Evolutionary conservation across 2,113 vertebrate species (phyloP).

Genomic region (Tamias sibiricus): DNA sequence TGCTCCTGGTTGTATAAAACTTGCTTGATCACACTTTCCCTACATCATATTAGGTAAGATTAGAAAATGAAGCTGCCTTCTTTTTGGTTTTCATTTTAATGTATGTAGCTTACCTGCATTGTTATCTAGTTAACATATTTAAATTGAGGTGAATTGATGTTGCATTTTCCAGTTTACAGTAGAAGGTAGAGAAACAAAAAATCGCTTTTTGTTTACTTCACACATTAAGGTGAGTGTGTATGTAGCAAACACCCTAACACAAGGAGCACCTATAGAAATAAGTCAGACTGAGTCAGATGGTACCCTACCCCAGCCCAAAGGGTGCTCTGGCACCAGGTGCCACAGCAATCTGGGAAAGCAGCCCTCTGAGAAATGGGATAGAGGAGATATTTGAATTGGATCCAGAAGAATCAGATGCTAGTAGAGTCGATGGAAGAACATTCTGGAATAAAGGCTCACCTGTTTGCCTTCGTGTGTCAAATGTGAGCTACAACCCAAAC

Average conservation of each 20-base stretch:
- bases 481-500: background rate
- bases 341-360: background rate
- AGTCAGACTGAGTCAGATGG: background rate
- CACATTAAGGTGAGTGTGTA: background rate
- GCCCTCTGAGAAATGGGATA: background rate
- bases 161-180: background rate
- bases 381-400: background rate
- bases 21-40: background rate
- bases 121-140: conserved; percentile 31
- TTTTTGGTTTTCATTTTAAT: background rate
- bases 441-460: background rate
- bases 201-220: background rate
- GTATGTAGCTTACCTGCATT: background rate
- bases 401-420: background rate
- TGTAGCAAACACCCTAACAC: background rate
- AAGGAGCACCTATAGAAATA: too few relatives aligned
- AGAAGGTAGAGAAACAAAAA: conserved; percentile 5
- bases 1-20: background rate
- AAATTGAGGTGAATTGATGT: background rate
- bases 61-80: background rate
- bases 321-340: background rate
- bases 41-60: background rate
- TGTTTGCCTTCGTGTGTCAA: background rate
- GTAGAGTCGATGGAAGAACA: background rate
- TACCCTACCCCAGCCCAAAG: background rate